These are phyloP conservation scores for Tenthredo distinguenda DNA, from an alignment of 2,888 invertebrate genomes.

Conservation along the genomic window DNA sequence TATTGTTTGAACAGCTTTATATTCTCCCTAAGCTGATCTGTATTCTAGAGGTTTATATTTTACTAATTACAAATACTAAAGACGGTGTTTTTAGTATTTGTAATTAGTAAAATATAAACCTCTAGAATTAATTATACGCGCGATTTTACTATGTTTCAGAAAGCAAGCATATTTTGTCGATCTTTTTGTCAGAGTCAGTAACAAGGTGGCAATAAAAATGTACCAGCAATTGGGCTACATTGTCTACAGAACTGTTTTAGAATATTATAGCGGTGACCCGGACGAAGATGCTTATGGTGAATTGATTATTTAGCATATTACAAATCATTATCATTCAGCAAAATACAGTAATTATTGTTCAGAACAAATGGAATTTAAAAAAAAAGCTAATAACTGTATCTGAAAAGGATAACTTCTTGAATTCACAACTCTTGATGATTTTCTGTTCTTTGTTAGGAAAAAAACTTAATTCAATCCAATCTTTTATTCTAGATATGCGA, in stretches of 20 bases:
- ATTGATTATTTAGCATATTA: slow-evolving; percentile 56
- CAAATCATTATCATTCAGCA: not conserved
- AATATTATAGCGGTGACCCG: slow-evolving; percentile 98
- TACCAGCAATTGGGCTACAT: slow-evolving; percentile 97
- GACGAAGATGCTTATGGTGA: slow-evolving; percentile 99
- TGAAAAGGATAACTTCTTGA: not conserved
- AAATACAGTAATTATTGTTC: slow-evolving; percentile 41
- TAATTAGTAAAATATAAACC: no score
- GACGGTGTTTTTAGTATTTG: no score
- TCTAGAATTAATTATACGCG: not conserved
- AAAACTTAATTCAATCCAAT: not conserved
- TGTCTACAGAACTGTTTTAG: slow-evolving; percentile 96
- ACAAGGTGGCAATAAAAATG: slow-evolving; percentile 98
- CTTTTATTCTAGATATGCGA: slow-evolving; percentile 91
- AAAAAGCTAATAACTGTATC: not conserved
- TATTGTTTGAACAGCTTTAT: not conserved
- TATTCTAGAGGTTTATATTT: not conserved
- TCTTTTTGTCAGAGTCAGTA: slow-evolving; percentile 98
- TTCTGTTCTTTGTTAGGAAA: not conserved
- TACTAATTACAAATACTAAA: not conserved
- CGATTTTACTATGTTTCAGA: slow-evolving; percentile 81
- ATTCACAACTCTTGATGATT: not conserved
- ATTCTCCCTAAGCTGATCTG: no score
- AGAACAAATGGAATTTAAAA: not conserved
- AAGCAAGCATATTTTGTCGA: slow-evolving; percentile 99